Percentiles rank a stretch among this genome's conserved stretches.
These are phyloP conservation scores for Drosophila busckii DNA, from an alignment of 1,140 invertebrate genomes.

Conservation along the genomic window DNA sequence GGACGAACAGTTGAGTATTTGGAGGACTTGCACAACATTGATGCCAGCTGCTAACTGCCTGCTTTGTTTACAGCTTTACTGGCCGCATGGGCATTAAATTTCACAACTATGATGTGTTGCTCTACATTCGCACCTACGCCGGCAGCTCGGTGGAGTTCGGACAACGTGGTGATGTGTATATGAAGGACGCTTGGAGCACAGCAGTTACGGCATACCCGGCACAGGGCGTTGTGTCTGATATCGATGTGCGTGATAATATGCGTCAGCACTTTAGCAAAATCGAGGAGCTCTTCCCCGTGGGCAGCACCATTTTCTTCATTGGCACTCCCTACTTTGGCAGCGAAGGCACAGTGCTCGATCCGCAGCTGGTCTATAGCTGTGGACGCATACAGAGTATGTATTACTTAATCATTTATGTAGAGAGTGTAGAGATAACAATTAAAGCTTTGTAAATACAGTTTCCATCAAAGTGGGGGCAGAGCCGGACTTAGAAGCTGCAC, in stretches of 20 bases:
- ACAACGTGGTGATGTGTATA: constrained; percentile 73
- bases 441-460: constrained; percentile 37
- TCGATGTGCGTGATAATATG: constrained; percentile 34
- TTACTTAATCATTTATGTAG: background rate
- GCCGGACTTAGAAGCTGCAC: constrained; percentile 75
- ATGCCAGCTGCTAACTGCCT: too few relatives aligned
- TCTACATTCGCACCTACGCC: constrained; percentile 86
- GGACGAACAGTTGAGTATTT: constrained; percentile 66
- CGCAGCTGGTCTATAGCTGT: constrained; percentile 50
- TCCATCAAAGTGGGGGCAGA: constrained; percentile 73
- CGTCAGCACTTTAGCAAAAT: constrained; percentile 79
- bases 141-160: constrained; percentile 83
- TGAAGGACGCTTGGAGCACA: constrained; percentile 46
- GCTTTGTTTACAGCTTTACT: constrained; percentile 81
- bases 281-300: constrained; percentile 85
- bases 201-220: constrained; percentile 82
- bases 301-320: constrained; percentile 87
- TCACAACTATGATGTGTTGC: constrained; percentile 84
- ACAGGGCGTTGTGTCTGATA: constrained; percentile 49
- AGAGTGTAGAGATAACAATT: too few relatives aligned
- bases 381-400: constrained; percentile 63
- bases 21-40: too few relatives aligned
- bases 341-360: constrained; percentile 83
- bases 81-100: constrained; percentile 86
- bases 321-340: constrained; percentile 89